Base-by-base conservation (phyloP, 2,888 invertebrate species). In the Lochmaea crataegi region DNA sequence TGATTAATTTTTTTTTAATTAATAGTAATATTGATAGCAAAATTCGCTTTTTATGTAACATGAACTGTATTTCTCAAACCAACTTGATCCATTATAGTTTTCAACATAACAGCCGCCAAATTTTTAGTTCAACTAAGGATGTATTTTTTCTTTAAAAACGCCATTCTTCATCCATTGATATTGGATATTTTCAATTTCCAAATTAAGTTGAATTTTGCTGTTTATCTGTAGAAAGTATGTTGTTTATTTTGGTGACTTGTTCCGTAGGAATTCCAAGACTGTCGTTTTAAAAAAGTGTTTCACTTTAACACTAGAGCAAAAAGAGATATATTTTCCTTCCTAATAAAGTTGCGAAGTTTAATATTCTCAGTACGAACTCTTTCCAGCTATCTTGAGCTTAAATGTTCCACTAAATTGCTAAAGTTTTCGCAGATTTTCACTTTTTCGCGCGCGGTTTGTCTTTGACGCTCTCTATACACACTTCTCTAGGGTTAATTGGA, bases 281-380 rank as follows among this genome's bases (percentile, higher is more conserved):
- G 51, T 16, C 51, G 51, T 51, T 51, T 3, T n/a, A 51, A 51
- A 51, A 7, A 51, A 51, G 14, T 16, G 51, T 51, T 51, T 51
- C n/a, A 14, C 51, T 51, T 51, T 51, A 51, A 51, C 51, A 51
- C 51, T 51, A 51, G 51, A 16, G 64, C n/a, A 48, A 12, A 60
- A 60, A 48, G n/a, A 65, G 22, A 60, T n/a, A 65, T 65, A 48
- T 65, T 65, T 42, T 51, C 48, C 42, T 65, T 48, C 48, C 65
- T 65, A 65, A 65, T 65, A 65, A 65, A 65, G 65, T 48, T 65
- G n/a, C n/a, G 12, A n/a, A 51, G 51, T 51, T 65, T 65, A 65
- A 65, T 51, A 65, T 65, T 65, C 65, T 51, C n/a, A n/a, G 65
- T 48, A n/a, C 65, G 65, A 60, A 60, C 60, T 60, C 60, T n/a